These are phyloP conservation scores for Solenopsis fugax DNA, from an alignment of 1,140 invertebrate genomes.

Conservation along the genomic window DNA sequence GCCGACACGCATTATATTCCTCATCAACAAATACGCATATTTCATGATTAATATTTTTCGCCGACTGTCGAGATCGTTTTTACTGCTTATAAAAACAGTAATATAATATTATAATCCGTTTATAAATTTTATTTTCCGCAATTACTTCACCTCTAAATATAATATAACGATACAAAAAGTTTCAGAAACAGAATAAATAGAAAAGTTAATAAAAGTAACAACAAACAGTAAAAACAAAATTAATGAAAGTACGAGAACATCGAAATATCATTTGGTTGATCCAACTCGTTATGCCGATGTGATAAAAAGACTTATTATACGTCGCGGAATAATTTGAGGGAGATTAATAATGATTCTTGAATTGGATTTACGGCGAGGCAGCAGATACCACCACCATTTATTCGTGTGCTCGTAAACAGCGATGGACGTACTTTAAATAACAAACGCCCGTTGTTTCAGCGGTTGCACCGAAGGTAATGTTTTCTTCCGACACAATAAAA, in stretches of 20 bases:
- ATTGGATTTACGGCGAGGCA: slow-evolving; percentile 18
- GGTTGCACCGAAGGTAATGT: neutral
- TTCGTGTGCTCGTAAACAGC: neutral
- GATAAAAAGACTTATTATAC: neutral
- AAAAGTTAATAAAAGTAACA: neutral
- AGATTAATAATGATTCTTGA: slow-evolving; percentile 25
- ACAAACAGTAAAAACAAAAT: neutral
- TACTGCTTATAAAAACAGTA: neutral
- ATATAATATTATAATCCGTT: neutral
- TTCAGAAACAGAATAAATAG: neutral
- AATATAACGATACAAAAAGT: neutral
- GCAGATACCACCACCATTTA: neutral
- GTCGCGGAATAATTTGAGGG: neutral
- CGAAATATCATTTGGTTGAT: neutral
- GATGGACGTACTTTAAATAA: slow-evolving; percentile 24
- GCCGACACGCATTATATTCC: neutral
- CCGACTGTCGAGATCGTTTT: neutral
- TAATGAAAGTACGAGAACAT: neutral
- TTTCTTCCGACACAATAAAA: slow-evolving; percentile 47
- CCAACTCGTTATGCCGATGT: slow-evolving; percentile 1
- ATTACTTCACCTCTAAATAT: slow-evolving; percentile 1
- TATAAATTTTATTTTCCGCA: neutral
- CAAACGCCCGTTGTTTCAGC: slow-evolving; percentile 39
- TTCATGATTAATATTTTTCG: neutral
- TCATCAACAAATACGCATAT: neutral